phyloP scores from a whole-genome alignment of 2,888 invertebrate species.

The Pasiphila rectangulata region DNA sequence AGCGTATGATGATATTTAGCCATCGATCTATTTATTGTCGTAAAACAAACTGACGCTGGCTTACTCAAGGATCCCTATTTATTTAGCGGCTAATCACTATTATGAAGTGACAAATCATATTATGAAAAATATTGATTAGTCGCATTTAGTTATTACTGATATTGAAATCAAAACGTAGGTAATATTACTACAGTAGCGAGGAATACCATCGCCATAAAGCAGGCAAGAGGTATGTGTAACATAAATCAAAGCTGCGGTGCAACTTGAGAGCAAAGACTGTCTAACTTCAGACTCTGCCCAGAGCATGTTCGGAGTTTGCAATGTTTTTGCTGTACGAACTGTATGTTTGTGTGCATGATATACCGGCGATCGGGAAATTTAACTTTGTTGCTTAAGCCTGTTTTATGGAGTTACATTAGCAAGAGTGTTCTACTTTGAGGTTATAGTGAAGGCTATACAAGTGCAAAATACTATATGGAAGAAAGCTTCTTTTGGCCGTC shows the following conservation, averaged over 20 bases:
- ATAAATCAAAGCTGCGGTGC: constrained; percentile 42
- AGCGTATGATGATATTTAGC: no score
- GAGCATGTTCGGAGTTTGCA: constrained; percentile 33
- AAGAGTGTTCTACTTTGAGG: not conserved
- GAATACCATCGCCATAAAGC: not conserved
- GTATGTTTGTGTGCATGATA: constrained; percentile 26
- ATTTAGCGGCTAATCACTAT: no score
- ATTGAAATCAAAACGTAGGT: not conserved
- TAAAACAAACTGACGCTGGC: no score
- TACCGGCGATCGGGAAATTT: constrained; percentile 25
- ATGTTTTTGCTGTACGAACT: constrained; percentile 20
- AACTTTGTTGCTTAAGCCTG: constrained; percentile 21
- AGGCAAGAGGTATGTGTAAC: constrained; percentile 15
- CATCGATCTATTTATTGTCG: no score
- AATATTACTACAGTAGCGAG: not conserved
- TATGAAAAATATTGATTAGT: not conserved
- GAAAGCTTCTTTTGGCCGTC: no score
- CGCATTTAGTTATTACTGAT: constrained; percentile 1
- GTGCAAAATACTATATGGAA: no score
- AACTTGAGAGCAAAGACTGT: constrained; percentile 37
- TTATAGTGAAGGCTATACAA: no score
- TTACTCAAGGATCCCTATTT: no score
- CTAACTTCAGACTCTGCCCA: constrained; percentile 38
- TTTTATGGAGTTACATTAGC: not conserved
- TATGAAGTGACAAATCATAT: no score